These are phyloP conservation scores for Monodelphis domestica DNA, from an alignment of 2,797 vertebrate genomes.

Conservation along the genomic window DNA sequence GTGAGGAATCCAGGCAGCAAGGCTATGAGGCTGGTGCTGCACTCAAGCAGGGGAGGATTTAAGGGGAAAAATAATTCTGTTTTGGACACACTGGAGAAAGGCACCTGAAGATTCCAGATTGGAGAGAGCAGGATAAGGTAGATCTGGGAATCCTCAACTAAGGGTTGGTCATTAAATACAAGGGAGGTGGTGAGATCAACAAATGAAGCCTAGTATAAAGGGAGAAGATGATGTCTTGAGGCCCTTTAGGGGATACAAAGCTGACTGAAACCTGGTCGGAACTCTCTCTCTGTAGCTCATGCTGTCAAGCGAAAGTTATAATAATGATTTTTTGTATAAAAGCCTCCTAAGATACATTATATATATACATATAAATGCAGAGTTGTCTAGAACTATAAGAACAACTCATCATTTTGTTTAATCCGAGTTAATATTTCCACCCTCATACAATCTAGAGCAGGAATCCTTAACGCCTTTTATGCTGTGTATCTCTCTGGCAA, in stretches of 20 bases:
- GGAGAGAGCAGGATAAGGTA: background rate
- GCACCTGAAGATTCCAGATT: background rate
- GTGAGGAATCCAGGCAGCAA: background rate
- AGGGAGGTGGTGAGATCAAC: background rate
- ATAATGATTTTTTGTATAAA: background rate
- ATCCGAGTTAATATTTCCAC: too few relatives aligned
- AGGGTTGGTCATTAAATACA: background rate
- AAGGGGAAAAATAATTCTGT: too few relatives aligned
- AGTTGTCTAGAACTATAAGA: too few relatives aligned
- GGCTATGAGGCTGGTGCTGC: background rate
- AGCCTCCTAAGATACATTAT: background rate
- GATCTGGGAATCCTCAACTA: background rate
- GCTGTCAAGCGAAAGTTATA: background rate
- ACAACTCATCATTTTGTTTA: too few relatives aligned
- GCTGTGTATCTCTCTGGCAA: too few relatives aligned
- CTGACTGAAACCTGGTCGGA: background rate
- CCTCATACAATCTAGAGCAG: too few relatives aligned
- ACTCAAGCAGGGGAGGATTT: too few relatives aligned
- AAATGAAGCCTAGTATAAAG: background rate
- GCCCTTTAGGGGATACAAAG: background rate
- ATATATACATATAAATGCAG: background rate
- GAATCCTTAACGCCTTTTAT: too few relatives aligned
- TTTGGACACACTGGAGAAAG: background rate
- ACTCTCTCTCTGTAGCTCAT: background rate
- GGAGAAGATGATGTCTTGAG: background rate